phyloP scores from a whole-genome alignment of 1,140 invertebrate genomes.

The Hycleus phaleratus region DNA sequence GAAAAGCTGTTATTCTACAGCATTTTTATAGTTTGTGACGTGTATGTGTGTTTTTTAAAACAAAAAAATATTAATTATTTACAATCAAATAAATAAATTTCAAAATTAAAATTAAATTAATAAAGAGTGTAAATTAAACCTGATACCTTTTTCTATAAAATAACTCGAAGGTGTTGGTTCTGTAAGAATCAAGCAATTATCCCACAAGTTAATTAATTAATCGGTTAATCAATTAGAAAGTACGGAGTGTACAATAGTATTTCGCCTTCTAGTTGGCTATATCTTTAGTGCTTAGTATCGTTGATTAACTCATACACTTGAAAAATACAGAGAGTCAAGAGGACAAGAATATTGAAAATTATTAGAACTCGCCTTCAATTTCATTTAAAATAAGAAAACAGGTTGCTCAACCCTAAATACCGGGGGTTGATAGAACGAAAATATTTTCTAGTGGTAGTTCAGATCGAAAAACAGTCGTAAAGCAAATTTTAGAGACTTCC shows the following conservation, averaged over 20 bases:
- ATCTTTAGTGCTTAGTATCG: too few species aligned
- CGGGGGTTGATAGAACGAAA: too few species aligned
- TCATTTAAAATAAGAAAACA: too few species aligned
- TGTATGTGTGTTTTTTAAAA: neutral
- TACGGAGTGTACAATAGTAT: neutral
- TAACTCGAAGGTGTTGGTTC: slow-evolving; percentile 29
- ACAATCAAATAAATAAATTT: neutral
- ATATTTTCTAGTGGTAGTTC: too few species aligned
- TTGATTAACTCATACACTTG: too few species aligned
- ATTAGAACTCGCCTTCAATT: too few species aligned
- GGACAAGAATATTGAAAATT: too few species aligned
- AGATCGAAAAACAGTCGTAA: too few species aligned
- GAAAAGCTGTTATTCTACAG: slow-evolving; percentile 17
- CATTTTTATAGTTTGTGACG: neutral
- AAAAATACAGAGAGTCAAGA: too few species aligned
- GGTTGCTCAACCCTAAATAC: too few species aligned
- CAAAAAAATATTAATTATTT: neutral
- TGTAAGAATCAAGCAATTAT: slow-evolving; percentile 18
- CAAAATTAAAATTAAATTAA: neutral
- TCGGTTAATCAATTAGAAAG: neutral
- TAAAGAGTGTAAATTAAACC: neutral
- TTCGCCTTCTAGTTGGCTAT: too few species aligned
- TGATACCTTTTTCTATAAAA: slow-evolving; percentile 38
- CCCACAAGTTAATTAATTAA: neutral
- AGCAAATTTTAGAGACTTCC: too few species aligned